Conservation (phyloP, 1,140 invertebrate species). For the Neomicropteryx cornuta region DNA sequence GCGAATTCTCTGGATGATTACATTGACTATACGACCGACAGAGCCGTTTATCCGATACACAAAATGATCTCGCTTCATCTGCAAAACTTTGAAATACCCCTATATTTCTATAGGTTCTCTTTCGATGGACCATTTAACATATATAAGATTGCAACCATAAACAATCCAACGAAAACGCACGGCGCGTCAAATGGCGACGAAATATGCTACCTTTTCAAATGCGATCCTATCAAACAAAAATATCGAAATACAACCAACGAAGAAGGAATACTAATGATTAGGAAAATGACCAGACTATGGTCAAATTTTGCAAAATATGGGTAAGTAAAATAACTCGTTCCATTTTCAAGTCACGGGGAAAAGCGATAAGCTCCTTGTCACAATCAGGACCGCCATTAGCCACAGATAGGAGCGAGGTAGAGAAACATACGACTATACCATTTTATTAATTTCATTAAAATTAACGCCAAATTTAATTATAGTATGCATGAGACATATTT, state of each 20-base stretch:
- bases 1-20: conserved; percentile 10
- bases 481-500: too few species aligned
- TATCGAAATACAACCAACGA: conserved; percentile 3
- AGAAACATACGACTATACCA: too few species aligned
- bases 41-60: conserved; percentile 13
- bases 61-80: conserved; percentile 10
- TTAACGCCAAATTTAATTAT: too few species aligned
- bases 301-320: conserved; percentile 15
- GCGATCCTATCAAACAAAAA: conserved; percentile 8
- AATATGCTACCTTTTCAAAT: conserved; percentile 17
- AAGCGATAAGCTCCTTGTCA: too few species aligned
- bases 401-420: too few species aligned
- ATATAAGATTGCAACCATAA: conserved; percentile 11
- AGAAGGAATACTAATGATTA: conserved; percentile 6
- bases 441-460: too few species aligned
- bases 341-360: too few species aligned
- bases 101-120: conserved; percentile 14
- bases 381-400: too few species aligned
- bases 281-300: conserved; percentile 13
- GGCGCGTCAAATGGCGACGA: conserved; percentile 18
- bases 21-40: conserved; percentile 13
- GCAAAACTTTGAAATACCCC: conserved; percentile 6
- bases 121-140: conserved; percentile 13
- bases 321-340: too few species aligned
- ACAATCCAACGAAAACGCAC: conserved; percentile 5